phyloP scores from a whole-genome alignment of 2,888 invertebrate genomes.

The Osmoderma eremita region DNA sequence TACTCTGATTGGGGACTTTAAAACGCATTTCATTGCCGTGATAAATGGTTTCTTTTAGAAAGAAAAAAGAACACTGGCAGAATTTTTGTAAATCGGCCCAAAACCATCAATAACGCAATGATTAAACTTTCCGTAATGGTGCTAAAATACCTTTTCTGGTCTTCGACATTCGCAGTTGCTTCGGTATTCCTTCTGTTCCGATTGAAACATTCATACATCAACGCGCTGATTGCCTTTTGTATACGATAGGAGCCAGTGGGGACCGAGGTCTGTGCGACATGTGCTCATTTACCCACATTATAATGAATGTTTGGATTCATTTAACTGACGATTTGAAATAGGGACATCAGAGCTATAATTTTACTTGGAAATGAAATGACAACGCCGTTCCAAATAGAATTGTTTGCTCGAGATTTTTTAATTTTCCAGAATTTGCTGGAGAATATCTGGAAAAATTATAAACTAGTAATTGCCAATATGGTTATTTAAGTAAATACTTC shows the following conservation, averaged over 20 bases:
- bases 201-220: constrained; percentile 34
- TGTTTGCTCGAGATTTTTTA: no score
- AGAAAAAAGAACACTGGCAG: constrained; percentile 28
- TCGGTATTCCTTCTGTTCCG: constrained; percentile 1
- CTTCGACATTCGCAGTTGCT: not conserved
- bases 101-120: constrained; percentile 40
- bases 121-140: not conserved
- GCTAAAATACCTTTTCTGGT: constrained; percentile 8
- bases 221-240: constrained; percentile 23
- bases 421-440: no score
- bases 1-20: constrained; percentile 22
- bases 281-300: constrained; percentile 46
- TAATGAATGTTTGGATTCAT: constrained; percentile 47
- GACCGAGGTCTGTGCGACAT: constrained; percentile 35
- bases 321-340: constrained; percentile 29
- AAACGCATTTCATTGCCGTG: constrained; percentile 34
- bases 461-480: no score
- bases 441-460: no score
- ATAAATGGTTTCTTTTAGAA: constrained; percentile 29
- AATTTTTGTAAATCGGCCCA: constrained; percentile 36
- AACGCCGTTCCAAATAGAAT: no score
- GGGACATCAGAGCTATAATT: no score
- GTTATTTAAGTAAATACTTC: no score
- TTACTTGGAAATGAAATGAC: no score
- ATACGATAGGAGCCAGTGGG: constrained; percentile 10